Percentiles rank a stretch among this genome's conserved stretches.
phyloP scores from a whole-genome alignment of 2,113 vertebrate genomes.

The Lophius piscatorius region DNA sequence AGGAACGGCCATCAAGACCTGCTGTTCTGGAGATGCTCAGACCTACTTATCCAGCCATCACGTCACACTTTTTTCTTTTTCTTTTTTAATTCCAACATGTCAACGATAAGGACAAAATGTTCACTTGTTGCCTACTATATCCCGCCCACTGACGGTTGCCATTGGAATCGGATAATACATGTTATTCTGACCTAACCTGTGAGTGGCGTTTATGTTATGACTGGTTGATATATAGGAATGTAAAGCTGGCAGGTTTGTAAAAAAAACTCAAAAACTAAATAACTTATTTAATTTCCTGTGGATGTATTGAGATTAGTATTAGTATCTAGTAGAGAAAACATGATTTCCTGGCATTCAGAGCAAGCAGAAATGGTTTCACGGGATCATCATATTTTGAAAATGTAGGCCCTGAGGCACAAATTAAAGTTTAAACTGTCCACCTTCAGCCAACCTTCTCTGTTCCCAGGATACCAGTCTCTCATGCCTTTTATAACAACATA shows the following conservation, averaged over 20 bases:
- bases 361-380: slow-evolving; percentile 24
- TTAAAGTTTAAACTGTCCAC: slow-evolving; percentile 50
- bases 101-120: too few species aligned
- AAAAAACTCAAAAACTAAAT: background rate
- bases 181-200: too few species aligned
- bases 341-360: slow-evolving; percentile 20
- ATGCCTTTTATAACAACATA: slow-evolving; percentile 39
- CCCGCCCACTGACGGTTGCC: too few species aligned
- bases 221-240: background rate
- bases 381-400: slow-evolving; percentile 46
- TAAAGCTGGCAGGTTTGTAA: too few species aligned
- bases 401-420: slow-evolving; percentile 19
- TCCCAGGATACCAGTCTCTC: slow-evolving; percentile 18
- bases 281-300: slow-evolving; percentile 37
- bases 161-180: too few species aligned
- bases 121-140: too few species aligned
- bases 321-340: slow-evolving; percentile 29
- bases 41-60: too few species aligned
- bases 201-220: too few species aligned
- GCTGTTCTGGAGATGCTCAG: too few species aligned
- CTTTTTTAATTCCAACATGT: too few species aligned
- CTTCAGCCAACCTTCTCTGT: slow-evolving; percentile 32
- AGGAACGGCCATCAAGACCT: too few species aligned
- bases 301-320: slow-evolving; percentile 35
- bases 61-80: too few species aligned